These are phyloP conservation scores for Sula dactylatra DNA, from an alignment of 2,113 vertebrate species.

Conservation along the genomic window DNA sequence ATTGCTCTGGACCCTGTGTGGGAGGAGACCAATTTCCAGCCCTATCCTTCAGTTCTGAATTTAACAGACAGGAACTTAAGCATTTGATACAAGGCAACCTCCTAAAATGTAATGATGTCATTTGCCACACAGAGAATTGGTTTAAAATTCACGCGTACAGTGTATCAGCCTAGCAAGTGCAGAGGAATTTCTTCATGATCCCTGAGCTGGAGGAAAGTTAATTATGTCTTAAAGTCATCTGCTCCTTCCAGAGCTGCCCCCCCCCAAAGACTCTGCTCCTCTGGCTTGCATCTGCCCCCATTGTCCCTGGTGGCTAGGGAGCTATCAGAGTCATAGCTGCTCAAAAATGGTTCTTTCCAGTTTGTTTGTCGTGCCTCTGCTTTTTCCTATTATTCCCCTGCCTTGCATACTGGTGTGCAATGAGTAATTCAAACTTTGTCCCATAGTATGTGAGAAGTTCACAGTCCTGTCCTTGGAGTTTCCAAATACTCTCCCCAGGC, in stretches of 20 bases:
- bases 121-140: background rate
- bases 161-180: background rate
- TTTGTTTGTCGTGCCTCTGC: background rate
- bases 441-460: background rate
- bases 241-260: background rate
- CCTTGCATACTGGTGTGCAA: background rate
- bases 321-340: background rate
- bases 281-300: background rate
- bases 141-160: background rate
- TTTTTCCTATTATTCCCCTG: background rate
- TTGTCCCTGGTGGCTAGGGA: background rate
- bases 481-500: background rate
- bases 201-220: background rate
- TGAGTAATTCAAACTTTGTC: background rate
- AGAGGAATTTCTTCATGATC: background rate
- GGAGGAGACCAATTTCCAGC: background rate
- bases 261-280: background rate
- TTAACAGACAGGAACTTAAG: background rate
- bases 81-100: background rate
- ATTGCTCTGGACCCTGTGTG: background rate
- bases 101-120: background rate
- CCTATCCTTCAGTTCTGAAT: background rate
- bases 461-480: background rate
- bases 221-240: background rate
- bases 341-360: background rate